These are phyloP conservation scores for Drosophila anomelani DNA, from an alignment of 2,888 invertebrate species.

Conservation along the genomic window DNA sequence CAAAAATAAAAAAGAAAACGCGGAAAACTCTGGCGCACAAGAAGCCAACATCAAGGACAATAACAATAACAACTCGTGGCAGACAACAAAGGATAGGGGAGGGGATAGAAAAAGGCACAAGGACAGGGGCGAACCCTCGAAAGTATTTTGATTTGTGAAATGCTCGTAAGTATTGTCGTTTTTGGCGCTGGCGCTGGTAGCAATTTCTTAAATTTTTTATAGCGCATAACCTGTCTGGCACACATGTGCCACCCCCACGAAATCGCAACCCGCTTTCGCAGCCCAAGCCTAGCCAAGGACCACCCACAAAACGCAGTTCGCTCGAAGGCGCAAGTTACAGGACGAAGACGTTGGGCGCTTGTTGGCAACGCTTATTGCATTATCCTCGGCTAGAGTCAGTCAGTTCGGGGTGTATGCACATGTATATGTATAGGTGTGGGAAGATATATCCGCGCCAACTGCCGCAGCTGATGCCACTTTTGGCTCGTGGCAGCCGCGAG, in stretches of 20 bases:
- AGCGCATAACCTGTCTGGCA: conserved; percentile 79
- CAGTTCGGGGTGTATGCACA: conserved; percentile 48
- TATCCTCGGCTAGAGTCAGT: conserved; percentile 63
- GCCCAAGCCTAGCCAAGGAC: neutral
- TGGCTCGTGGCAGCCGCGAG: conserved; percentile 72
- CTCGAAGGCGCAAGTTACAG: conserved; percentile 61
- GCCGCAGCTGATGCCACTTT: conserved; percentile 76
- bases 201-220: conserved; percentile 80
- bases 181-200: conserved; percentile 70
- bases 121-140: conserved; percentile 21
- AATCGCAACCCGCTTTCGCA: neutral
- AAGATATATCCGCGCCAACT: conserved; percentile 72
- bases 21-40: conserved; percentile 39
- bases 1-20: conserved; percentile 11
- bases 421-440: neutral
- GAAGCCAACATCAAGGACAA: conserved; percentile 38
- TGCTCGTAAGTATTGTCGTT: conserved; percentile 76
- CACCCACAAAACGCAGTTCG: conserved; percentile 53
- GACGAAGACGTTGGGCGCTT: conserved; percentile 58
- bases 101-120: conserved; percentile 15
- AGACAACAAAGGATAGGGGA: conserved; percentile 33
- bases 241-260: conserved; percentile 59
- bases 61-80: conserved; percentile 44
- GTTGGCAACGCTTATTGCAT: conserved; percentile 80
- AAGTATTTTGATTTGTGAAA: conserved; percentile 80